Percentiles rank a stretch among this genome's conserved stretches.
These are phyloP conservation scores for Philopedon plagiatum DNA, from an alignment of 2,888 invertebrate species.

Conservation along the genomic window DNA sequence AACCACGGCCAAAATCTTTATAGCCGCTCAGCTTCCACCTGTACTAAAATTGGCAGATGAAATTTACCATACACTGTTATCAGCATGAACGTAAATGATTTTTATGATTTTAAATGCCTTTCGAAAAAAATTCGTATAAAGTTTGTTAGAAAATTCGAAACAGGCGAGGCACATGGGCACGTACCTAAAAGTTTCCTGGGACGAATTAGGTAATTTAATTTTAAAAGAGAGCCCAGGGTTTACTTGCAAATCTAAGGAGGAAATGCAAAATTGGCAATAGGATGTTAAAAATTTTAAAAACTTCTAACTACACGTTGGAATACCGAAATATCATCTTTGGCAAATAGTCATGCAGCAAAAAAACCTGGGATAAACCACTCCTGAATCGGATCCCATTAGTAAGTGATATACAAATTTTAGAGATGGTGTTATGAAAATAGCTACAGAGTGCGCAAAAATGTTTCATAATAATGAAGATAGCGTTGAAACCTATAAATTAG, in stretches of 20 bases:
- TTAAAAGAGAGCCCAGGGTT: constrained; percentile 53
- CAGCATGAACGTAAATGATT: not conserved
- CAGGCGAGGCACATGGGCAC: no score
- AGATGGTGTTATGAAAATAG: constrained; percentile 48
- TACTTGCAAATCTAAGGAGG: constrained; percentile 36
- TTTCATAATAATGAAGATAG: constrained; percentile 45
- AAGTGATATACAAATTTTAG: constrained; percentile 54
- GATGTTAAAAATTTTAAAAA: constrained; percentile 45
- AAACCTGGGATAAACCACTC: constrained; percentile 54
- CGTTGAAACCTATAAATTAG: constrained; percentile 50
- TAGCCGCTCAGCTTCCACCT: constrained; percentile 1
- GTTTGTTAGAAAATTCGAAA: not conserved
- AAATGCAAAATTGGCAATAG: constrained; percentile 7
- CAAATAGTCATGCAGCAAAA: no score
- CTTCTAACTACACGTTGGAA: constrained; percentile 51
- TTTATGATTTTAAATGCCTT: not conserved
- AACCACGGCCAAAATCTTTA: constrained; percentile 12
- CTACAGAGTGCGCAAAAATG: constrained; percentile 36
- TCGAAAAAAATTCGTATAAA: not conserved
- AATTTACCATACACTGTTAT: not conserved
- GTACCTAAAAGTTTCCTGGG: constrained; percentile 53
- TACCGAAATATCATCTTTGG: constrained; percentile 53
- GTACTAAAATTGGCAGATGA: not conserved
- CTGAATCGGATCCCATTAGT: constrained; percentile 54
- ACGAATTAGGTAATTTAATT: constrained; percentile 52